Evolutionary conservation across 2,797 vertebrate genomes (phyloP).

Genomic region (Parauchenoglanis ngamensis): DNA sequence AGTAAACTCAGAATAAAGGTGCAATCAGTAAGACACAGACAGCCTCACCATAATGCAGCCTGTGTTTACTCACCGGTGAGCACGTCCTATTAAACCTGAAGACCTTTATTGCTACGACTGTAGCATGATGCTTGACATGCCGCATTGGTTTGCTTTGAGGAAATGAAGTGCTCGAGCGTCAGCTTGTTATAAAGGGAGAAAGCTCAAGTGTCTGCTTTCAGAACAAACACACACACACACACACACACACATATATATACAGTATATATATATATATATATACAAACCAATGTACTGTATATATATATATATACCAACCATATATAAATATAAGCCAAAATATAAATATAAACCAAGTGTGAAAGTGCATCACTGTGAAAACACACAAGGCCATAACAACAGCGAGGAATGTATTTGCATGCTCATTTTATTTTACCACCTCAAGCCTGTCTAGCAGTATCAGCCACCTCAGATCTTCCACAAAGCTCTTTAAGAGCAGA

Average conservation of each 20-base stretch:
- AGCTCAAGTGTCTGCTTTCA: background rate
- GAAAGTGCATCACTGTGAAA: constrained; percentile 34
- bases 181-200: background rate
- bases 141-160: background rate
- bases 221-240: background rate
- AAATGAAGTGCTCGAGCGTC: background rate
- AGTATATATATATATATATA: too few relatives aligned
- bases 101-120: constrained; percentile 13
- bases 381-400: background rate
- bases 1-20: constrained; percentile 7
- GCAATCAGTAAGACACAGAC: background rate
- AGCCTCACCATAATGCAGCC: background rate
- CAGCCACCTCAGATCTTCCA: background rate
- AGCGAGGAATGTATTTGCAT: constrained; percentile 38
- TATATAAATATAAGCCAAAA: background rate
- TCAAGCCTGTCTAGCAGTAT: background rate
- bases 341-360: constrained; percentile 6
- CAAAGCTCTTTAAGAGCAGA: background rate
- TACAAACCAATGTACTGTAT: too few relatives aligned
- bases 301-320: too few relatives aligned
- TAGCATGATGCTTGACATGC: background rate
- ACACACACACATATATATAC: background rate
- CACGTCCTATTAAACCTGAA: constrained; percentile 17
- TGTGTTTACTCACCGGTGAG: constrained; percentile 8
- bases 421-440: constrained; percentile 24